These are phyloP conservation scores for Eupsittula cactorum DNA, from an alignment of 2,113 vertebrate genomes.

Conservation along the genomic window DNA sequence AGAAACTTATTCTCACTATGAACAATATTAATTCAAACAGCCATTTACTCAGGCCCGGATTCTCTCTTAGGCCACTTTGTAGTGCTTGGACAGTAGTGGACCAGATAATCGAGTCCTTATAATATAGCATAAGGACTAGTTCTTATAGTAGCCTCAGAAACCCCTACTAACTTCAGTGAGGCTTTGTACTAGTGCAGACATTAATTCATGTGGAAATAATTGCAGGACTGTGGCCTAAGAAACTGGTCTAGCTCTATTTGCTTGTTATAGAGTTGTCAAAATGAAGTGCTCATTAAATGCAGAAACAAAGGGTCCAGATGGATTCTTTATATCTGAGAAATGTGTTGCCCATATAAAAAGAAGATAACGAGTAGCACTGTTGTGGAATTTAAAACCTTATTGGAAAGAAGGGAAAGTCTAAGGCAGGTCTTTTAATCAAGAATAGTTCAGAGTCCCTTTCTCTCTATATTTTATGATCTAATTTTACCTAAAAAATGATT, in stretches of 20 bases:
- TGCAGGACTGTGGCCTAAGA: constrained; percentile 14
- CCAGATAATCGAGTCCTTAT: neutral
- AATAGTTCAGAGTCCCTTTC: neutral
- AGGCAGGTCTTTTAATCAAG: neutral
- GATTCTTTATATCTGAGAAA: constrained; percentile 59
- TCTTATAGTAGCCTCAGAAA: constrained; percentile 34
- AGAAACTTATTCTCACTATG: neutral
- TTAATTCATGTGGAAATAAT: constrained; percentile 47
- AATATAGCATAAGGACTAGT: neutral
- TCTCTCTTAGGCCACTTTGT: neutral
- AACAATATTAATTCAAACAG: neutral
- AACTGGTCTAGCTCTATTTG: neutral
- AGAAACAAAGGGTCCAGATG: constrained; percentile 46
- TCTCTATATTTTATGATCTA: neutral
- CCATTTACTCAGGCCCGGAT: neutral
- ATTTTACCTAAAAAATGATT: neutral
- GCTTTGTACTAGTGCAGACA: constrained; percentile 29
- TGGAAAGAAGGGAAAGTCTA: neutral
- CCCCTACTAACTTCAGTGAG: neutral
- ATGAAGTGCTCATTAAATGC: constrained; percentile 45
- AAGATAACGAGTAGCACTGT: neutral
- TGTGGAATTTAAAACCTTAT: neutral
- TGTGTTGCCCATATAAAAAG: constrained; percentile 3
- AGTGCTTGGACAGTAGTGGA: neutral
- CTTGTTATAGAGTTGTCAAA: constrained; percentile 55